These are phyloP conservation scores for Lagocephalus sceleratus DNA, from an alignment of 2,797 vertebrate species.

Conservation along the genomic window DNA sequence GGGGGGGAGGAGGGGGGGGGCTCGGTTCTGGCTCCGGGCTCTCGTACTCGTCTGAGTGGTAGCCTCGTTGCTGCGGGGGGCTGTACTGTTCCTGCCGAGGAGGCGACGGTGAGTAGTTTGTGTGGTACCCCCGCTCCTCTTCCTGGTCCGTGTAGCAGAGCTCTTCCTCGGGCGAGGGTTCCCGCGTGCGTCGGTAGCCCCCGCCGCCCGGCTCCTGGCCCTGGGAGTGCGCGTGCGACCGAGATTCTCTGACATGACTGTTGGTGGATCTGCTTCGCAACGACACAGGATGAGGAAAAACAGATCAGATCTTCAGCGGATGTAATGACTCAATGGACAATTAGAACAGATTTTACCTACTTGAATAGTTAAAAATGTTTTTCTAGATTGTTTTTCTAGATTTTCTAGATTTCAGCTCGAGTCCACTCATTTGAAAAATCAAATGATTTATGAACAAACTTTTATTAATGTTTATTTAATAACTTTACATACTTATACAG, in stretches of 20 bases:
- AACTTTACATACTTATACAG: too few species aligned
- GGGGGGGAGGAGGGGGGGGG: conserved; percentile 54
- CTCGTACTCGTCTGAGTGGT: conserved; percentile 76
- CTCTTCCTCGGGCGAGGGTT: conserved; percentile 75
- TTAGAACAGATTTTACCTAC: too few species aligned
- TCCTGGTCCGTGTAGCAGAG: conserved; percentile 51
- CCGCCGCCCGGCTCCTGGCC: conserved; percentile 34
- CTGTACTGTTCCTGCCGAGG: conserved; percentile 69
- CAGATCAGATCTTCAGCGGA: background rate
- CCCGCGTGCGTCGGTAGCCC: conserved; percentile 69
- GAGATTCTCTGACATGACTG: conserved; percentile 64
- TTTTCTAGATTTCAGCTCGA: too few species aligned
- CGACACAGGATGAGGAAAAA: background rate
- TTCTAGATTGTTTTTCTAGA: too few species aligned
- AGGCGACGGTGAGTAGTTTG: conserved; percentile 71
- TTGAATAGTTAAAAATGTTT: too few species aligned
- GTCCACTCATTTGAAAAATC: too few species aligned
- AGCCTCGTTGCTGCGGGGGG: conserved; percentile 51
- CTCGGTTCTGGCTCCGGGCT: conserved; percentile 38
- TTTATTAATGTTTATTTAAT: too few species aligned
- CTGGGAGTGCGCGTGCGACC: conserved; percentile 49
- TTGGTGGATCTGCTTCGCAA: conserved; percentile 55
- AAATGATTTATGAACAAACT: too few species aligned
- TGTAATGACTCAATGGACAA: too few species aligned
- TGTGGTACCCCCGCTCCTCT: conserved; percentile 62